phyloP scores from a whole-genome alignment of 2,888 invertebrate genomes.

The Apocheima hispidaria region DNA sequence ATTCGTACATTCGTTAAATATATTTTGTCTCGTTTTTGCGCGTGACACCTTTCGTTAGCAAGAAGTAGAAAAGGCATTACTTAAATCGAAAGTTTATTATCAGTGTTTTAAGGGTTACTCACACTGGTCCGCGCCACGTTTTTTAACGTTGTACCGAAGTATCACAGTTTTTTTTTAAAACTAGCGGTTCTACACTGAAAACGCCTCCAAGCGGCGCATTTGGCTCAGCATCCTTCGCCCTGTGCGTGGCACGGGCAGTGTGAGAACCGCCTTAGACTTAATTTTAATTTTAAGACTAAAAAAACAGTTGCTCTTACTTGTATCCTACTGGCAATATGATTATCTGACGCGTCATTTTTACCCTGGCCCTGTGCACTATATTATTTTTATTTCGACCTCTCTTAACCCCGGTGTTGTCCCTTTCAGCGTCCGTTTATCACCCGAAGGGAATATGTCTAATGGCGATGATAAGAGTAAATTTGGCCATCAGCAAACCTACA shows the following conservation, averaged over 20 bases:
- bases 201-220: no score
- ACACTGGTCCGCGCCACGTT: no score
- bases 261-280: no score
- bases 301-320: background rate
- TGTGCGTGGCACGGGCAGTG: no score
- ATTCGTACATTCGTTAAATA: no score
- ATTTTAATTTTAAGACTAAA: no score
- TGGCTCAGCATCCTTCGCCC: no score
- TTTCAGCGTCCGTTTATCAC: constrained; percentile 87
- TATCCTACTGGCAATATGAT: background rate
- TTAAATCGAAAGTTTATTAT: no score
- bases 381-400: constrained; percentile 56
- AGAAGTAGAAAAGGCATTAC: background rate
- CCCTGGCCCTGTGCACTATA: constrained; percentile 37
- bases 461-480: constrained; percentile 89
- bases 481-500: constrained; percentile 91
- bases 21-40: background rate
- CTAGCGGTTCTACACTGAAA: no score
- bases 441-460: constrained; percentile 87
- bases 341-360: constrained; percentile 3
- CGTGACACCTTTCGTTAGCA: background rate
- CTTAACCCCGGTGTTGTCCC: constrained; percentile 84
- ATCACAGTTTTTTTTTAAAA: no score
- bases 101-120: no score
- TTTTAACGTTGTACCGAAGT: no score